A percentile compares a stretch with the other conserved stretches of the same genome.
phyloP scores from a whole-genome alignment of 1,140 invertebrate species.

The Ruditapes philippinarum region DNA sequence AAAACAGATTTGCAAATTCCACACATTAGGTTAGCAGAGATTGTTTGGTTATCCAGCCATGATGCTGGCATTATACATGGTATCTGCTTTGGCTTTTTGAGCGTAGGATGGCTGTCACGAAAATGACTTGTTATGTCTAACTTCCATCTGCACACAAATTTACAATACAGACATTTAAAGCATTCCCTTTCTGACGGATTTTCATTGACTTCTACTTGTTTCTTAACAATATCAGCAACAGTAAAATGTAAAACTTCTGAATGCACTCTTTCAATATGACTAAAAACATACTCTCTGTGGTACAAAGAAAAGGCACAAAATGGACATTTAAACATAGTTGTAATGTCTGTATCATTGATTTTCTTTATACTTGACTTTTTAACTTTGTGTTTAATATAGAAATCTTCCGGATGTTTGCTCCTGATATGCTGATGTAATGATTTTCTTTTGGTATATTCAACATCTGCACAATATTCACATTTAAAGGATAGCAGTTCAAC shows the following conservation, averaged over 20 bases:
- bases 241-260: background rate
- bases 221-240: background rate
- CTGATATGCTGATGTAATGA: background rate
- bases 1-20: background rate
- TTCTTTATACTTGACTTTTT: background rate
- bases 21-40: background rate
- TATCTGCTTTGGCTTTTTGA: background rate
- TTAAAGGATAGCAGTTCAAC: background rate
- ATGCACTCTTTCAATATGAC: background rate
- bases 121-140: background rate
- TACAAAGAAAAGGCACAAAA: slow-evolving; percentile 17
- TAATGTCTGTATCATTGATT: background rate
- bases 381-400: background rate
- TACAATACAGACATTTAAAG: background rate
- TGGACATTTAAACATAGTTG: background rate
- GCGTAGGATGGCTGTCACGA: background rate
- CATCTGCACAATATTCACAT: background rate
- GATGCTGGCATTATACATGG: background rate
- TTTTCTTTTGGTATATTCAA: background rate
- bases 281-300: slow-evolving; percentile 2
- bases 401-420: background rate
- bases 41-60: background rate
- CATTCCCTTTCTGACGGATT: background rate
- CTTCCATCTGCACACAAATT: background rate
- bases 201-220: background rate